Evolutionary conservation across 2,797 vertebrate species (phyloP).

Genomic region (Natrix natrix): DNA sequence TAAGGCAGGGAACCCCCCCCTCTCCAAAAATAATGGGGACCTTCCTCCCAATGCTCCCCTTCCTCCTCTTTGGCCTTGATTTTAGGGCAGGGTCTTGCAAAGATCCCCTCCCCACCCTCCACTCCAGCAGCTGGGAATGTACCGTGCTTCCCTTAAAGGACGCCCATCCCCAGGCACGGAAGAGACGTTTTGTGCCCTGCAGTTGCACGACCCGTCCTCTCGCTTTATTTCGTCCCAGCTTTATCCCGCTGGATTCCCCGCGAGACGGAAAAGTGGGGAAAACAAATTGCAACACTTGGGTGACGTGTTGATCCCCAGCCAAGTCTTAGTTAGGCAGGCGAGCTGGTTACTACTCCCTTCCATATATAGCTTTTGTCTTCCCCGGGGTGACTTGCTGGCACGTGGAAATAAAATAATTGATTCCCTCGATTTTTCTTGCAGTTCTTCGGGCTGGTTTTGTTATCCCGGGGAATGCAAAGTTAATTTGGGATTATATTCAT

Average conservation of each 20-base stretch:
- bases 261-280: not conserved
- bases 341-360: not conserved
- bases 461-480: not conserved
- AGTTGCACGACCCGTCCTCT: not conserved
- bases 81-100: not conserved
- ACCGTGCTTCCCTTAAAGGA: not conserved
- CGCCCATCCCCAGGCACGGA: not conserved
- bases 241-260: not conserved
- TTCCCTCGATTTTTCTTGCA: not conserved
- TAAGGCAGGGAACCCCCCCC: constrained; percentile 10
- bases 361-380: no score
- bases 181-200: not conserved
- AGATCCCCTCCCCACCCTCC: rapidly evolving
- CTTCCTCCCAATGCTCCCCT: not conserved
- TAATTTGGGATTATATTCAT: not conserved
- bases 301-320: not conserved
- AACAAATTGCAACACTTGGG: not conserved
- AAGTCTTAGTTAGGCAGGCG: not conserved
- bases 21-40: not conserved
- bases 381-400: not conserved
- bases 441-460: not conserved
- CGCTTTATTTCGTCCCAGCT: not conserved
- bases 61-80: not conserved
- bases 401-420: not conserved
- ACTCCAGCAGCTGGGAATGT: not conserved